Percentiles rank a stretch among this genome's conserved stretches.
Conservation (phyloP, 35 echinoderm and acorn worm genomes). For the Apostichopus parvimensis region DNA sequence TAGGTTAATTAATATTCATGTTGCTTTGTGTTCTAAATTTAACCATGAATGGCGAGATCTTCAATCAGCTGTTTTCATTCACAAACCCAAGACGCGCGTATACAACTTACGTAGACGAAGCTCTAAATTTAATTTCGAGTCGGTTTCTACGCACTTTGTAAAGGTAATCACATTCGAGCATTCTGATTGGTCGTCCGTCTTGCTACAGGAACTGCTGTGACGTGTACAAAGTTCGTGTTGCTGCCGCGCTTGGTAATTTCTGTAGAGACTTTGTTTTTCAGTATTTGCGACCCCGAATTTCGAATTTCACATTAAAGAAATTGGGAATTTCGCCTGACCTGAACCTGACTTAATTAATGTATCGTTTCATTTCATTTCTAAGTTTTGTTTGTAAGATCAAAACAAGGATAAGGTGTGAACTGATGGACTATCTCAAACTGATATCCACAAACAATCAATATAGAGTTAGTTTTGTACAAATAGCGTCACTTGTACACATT, state of each 20-base stretch:
- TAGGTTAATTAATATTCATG: constrained; percentile 25
- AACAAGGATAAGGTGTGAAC: too few species aligned
- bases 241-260: neutral
- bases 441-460: too few species aligned
- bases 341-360: too few species aligned
- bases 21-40: constrained; percentile 10
- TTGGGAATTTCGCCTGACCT: too few species aligned
- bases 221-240: constrained; percentile 12
- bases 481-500: constrained; percentile 29
- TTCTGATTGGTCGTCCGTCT: constrained; percentile 1
- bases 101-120: constrained; percentile 42
- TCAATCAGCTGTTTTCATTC: constrained; percentile 48
- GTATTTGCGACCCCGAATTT: neutral
- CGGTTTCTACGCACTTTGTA: constrained; percentile 29
- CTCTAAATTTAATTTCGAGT: constrained; percentile 49
- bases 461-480: neutral
- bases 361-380: too few species aligned
- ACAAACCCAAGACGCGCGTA: constrained; percentile 53
- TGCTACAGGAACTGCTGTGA: constrained; percentile 8
- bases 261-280: neutral
- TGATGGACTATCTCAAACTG: too few species aligned
- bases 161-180: neutral
- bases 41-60: constrained; percentile 31
- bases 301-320: too few species aligned
- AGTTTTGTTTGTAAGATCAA: too few species aligned